Evolutionary conservation across 2,888 invertebrate genomes (phyloP).

Genomic region (Parascotia fuliginaria): DNA sequence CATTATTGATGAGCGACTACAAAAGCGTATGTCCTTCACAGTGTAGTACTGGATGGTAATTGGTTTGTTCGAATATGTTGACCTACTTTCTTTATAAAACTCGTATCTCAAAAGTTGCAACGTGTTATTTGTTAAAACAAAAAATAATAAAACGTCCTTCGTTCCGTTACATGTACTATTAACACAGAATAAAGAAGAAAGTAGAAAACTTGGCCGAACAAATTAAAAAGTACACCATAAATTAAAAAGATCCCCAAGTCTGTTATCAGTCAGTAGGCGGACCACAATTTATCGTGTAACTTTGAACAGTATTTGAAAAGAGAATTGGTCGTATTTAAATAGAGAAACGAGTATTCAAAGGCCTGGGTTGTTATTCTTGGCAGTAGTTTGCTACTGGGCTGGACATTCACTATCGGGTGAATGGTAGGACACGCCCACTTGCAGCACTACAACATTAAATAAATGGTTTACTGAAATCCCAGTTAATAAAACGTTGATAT

Average conservation of each 20-base stretch:
- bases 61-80: too few species aligned
- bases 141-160: too few species aligned
- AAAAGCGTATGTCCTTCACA: too few species aligned
- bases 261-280: constrained; percentile 16
- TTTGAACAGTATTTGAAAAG: constrained; percentile 33
- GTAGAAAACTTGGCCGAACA: neutral
- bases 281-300: constrained; percentile 34
- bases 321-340: constrained; percentile 43
- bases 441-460: constrained; percentile 41
- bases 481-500: constrained; percentile 10
- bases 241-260: constrained; percentile 11
- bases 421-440: constrained; percentile 43
- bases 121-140: too few species aligned
- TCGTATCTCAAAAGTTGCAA: too few species aligned
- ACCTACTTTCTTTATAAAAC: too few species aligned
- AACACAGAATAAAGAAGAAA: neutral
- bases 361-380: constrained; percentile 52
- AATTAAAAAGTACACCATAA: neutral
- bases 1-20: too few species aligned
- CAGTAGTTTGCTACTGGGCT: constrained; percentile 39
- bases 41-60: too few species aligned
- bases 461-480: constrained; percentile 21
- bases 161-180: too few species aligned
- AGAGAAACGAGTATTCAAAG: constrained; percentile 31
- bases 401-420: constrained; percentile 45